Base-by-base conservation (phyloP, 2,113 vertebrate genomes). In the Lycaon pictus region DNA sequence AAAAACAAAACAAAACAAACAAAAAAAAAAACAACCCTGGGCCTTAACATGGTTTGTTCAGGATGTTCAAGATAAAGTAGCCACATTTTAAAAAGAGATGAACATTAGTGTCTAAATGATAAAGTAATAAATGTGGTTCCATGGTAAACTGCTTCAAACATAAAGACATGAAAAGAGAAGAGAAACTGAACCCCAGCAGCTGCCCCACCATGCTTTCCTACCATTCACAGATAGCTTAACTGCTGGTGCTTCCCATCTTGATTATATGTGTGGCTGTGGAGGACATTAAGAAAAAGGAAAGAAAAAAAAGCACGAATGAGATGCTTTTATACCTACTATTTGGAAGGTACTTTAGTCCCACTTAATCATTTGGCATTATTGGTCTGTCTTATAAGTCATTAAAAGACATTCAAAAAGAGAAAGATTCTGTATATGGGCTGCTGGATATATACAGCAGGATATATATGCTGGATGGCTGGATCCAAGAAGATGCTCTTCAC, bases 281-380 rank as follows among this genome's bases (percentile, higher is more conserved):
- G 13, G 35, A 10, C 51, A 4, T 60, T 55, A 43, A 43, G 7
- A 43, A 43, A 43, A 43, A n/a, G n/a, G n/a, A 43, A 16, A 43
- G 7, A 58, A 58, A 58, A 58, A 43, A 74, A 82, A 67, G 48
- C 1, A 35, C 20, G 65, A 93, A 62, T 12, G 2, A 23, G 11
- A 81, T 71, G 35, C 3, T 22, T 56, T 80, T 87, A 10, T 65
- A 55, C 4, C 27, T 95, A 86, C 1, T 25, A 53, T 96, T 88
- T 82, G 29, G 53, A 58, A 86, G 58, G 37, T 87, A 76, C 15
- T 74, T 94, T 37, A 67, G 7, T 88, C 48, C 10, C 63, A 81
- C 13, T 80, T 90, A 60, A 58, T 84, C 87, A 60, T 84, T 67
- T 94, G 35, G 29, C 51, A 77, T 72, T 95, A n/a, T 95, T 88